Evolutionary conservation across 2,888 invertebrate genomes (phyloP), one percentile per base, ranked within the genome.

Genomic region (Cheilosia variabilis): DNA sequence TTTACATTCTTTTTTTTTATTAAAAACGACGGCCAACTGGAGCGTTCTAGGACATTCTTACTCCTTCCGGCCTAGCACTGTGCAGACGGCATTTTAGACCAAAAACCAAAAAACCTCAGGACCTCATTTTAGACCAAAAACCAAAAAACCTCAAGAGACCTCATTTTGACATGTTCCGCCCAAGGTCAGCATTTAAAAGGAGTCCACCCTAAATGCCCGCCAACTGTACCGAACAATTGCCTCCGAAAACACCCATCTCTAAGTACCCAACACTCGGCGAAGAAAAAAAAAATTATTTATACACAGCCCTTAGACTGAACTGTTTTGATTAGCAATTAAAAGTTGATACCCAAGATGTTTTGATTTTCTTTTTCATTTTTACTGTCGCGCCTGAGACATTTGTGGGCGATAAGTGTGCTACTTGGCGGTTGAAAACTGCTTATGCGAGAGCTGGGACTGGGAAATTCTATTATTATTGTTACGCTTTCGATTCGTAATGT

Each of bases 401-500:
- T 71, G 47, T 71, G 47, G 57, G 50, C 10, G 71, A 71, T 71
- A 71, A 71, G 69, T 69, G 69, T 58, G 57, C 69, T 71, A 71
- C 47, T 57, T 69, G 43, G n/a, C 27, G 6, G 52, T 37, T 34
- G 15, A 4, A 37, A 13, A 37, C 43, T 15, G 43, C 43, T n/a
- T n/a, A n/a, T 15, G 34, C 13, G 27, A 13, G 65, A 13, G 65
- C 27, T 6, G 27, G 47, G 66, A 50, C 27, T 6, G 27, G 47
- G 66, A 50, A 37, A 62, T 52, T 77, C 60, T 77, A 60, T 72
- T 81, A 75, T 69, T 77, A 77, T 77, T 71, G 77, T 72, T 60
- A 77, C 66, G 66, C 53, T 68, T 72, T 66, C 52, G 68, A 62
- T 72, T 41, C 52, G 62, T 72, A 53, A 62, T 52, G 45, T 77